Conservation (phyloP, 2,888 invertebrate genomes). For the Cremastobaeus sp. region DNA sequence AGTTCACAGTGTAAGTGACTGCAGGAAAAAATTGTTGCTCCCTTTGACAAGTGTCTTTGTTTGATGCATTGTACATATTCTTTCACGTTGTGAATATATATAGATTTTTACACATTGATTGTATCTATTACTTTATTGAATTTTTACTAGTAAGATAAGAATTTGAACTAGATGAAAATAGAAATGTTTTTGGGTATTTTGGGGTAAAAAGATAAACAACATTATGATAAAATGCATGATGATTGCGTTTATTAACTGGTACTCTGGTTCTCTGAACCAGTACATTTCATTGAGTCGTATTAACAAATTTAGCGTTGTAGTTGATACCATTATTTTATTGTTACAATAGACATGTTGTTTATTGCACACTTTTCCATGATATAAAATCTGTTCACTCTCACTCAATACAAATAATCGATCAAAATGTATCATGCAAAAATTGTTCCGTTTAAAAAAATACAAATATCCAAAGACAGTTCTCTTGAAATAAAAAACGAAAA, state of each 20-base stretch:
- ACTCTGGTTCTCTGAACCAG: slow-evolving; percentile 69
- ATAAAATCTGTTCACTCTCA: slow-evolving; percentile 73
- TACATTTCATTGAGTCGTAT: slow-evolving; percentile 70
- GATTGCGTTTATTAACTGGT: slow-evolving; percentile 74
- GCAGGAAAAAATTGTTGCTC: too few species aligned
- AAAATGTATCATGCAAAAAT: slow-evolving; percentile 65
- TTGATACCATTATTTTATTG: slow-evolving; percentile 74
- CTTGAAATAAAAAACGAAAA: slow-evolving; percentile 68
- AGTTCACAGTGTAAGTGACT: too few species aligned
- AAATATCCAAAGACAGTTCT: slow-evolving; percentile 70
- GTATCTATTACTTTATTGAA: background rate
- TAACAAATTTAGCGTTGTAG: slow-evolving; percentile 73
- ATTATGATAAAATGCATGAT: slow-evolving; percentile 68
- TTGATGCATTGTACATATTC: too few species aligned
- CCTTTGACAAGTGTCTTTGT: too few species aligned
- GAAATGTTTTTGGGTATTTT: background rate
- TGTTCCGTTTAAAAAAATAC: slow-evolving; percentile 70
- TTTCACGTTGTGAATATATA: too few species aligned
- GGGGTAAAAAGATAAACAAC: background rate
- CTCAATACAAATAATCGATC: slow-evolving; percentile 72
- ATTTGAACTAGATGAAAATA: too few species aligned
- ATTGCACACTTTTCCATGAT: slow-evolving; percentile 75
- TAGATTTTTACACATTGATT: too few species aligned
- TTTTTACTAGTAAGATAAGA: background rate
- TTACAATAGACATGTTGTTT: slow-evolving; percentile 75